Conservation (phyloP, 2,888 invertebrate genomes). For the Miltochrista miniata region DNA sequence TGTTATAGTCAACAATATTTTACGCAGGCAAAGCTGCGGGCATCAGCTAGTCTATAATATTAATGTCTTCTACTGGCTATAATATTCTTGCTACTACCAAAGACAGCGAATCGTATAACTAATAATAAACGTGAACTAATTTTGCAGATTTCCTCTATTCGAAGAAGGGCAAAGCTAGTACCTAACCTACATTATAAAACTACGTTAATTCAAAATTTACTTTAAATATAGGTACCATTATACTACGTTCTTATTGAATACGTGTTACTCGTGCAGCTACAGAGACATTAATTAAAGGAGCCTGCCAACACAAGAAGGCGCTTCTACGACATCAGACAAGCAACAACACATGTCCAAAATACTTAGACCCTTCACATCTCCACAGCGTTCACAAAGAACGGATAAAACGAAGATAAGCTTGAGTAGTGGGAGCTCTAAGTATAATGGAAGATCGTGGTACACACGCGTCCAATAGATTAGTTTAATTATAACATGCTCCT, state of each 20-base stretch:
- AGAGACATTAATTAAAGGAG: constrained; percentile 78
- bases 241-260: constrained; percentile 46
- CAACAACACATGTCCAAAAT: constrained; percentile 56
- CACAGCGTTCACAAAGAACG: constrained; percentile 27
- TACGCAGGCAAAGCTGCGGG: too few species aligned
- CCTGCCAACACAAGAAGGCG: constrained; percentile 78
- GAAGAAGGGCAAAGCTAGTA: too few species aligned
- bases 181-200: too few species aligned
- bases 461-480: constrained; percentile 64
- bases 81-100: too few species aligned
- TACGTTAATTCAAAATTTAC: too few species aligned
- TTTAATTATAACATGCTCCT: constrained; percentile 64
- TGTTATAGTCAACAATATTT: too few species aligned
- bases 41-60: too few species aligned
- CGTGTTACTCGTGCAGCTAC: constrained; percentile 60
- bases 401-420: constrained; percentile 27
- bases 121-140: constrained; percentile 38
- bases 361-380: constrained; percentile 45
- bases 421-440: constrained; percentile 37
- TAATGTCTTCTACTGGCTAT: too few species aligned
- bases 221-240: too few species aligned
- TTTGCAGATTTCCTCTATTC: constrained; percentile 58
- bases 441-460: constrained; percentile 49
- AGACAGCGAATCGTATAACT: too few species aligned
- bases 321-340: constrained; percentile 64